Evolutionary conservation across 2,888 invertebrate genomes (phyloP), one percentile per base, ranked within the genome.

Genomic region (Syrista parreyssii): DNA sequence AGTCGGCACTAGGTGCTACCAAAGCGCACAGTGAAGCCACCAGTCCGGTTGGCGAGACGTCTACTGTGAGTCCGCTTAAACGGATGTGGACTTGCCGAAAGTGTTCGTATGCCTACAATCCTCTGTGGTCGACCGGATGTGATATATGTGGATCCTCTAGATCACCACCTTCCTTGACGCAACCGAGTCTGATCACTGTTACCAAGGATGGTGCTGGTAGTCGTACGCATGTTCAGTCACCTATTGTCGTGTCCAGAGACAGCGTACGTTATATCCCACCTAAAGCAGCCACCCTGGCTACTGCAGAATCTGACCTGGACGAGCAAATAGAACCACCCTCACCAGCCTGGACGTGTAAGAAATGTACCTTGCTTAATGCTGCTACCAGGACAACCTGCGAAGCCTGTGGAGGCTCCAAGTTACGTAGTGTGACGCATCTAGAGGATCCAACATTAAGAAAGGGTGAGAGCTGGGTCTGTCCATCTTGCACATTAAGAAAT

Each of bases 61-160:
- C 80, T 30, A 83, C 82, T 12, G 82, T 87, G 32, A 90, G 87
- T 77, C 89, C 91, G 3, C 80, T 91, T 2, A 91, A 91, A 79
- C 88, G 96, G 84, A 96, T 96, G 94, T 98, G 98, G 97, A 96
- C 96, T 82, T 98, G 98, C 92, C 93, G 94, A 79, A 96, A 96
- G 91, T 98, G 98, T 92, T 97, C 97, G 90, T 98, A 96, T 92
- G 96, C 96, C 81, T 97, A 97, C 91, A 96, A 97, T 92, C 95
- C 96, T 82, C 93, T 96, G 89, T 96, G 95, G 94, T 95, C 95
- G 82, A 94, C 95, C 74, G 93, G 93, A 84, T 98, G 98, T 91
- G 96, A 96, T 92, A 96, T 96, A 85, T 98, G 98, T 89, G 95
- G 95, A 86, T 94, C 95, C 80, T 92, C 93, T 77, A 92, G 94